These are phyloP conservation scores for Drosophila lacertosa DNA, from an alignment of 1,140 invertebrate species.

Conservation along the genomic window DNA sequence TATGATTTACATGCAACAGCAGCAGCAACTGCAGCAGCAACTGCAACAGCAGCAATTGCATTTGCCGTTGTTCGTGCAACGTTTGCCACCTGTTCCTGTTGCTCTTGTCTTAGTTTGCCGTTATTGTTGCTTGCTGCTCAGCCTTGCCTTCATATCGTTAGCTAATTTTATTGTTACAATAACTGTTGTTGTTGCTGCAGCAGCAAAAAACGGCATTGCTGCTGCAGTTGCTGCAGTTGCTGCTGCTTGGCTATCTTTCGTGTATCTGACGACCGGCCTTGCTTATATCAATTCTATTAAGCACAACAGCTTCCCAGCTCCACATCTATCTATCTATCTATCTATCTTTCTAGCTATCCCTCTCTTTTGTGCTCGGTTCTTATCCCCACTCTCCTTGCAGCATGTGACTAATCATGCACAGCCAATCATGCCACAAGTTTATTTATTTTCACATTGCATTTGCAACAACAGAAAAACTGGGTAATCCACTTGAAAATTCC, in stretches of 20 bases:
- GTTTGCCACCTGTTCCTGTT: constrained; percentile 77
- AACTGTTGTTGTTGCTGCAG: constrained; percentile 70
- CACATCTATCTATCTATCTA: neutral
- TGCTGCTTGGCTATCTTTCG: constrained; percentile 68
- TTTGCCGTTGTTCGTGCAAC: constrained; percentile 75
- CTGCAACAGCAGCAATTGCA: constrained; percentile 43
- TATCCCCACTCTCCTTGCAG: constrained; percentile 42
- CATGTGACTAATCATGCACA: constrained; percentile 81
- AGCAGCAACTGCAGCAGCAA: constrained; percentile 28
- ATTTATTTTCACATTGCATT: constrained; percentile 79
- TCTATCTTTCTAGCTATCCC: neutral
- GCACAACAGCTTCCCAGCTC: constrained; percentile 52
- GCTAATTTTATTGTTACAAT: constrained; percentile 83
- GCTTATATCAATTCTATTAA: constrained; percentile 81
- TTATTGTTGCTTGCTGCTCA: constrained; percentile 65
- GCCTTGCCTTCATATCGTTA: constrained; percentile 77
- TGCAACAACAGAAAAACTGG: constrained; percentile 62
- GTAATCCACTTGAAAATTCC: constrained; percentile 82
- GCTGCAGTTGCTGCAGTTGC: constrained; percentile 30
- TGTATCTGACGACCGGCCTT: constrained; percentile 76
- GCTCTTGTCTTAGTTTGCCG: constrained; percentile 68
- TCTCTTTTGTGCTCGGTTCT: neutral
- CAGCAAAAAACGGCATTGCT: constrained; percentile 8
- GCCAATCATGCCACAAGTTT: constrained; percentile 82
- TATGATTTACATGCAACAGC: constrained; percentile 71